Evolutionary conservation across 64 coral and sea anemone species (phyloP).

Genomic region (Trachythela sp.): DNA sequence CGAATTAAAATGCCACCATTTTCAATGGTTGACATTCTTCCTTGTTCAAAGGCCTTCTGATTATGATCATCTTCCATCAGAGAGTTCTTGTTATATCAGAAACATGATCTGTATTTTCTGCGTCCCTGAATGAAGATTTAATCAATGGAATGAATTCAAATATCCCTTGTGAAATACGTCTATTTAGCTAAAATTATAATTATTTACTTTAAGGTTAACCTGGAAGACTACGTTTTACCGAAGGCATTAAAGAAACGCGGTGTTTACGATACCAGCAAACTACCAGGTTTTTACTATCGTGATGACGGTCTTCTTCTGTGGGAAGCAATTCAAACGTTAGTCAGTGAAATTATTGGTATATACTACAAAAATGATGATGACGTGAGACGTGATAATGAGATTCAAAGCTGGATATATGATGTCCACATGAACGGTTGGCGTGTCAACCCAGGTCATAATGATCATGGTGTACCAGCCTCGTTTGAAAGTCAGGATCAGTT

Average conservation of each 20-base stretch:
- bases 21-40: too few relatives aligned
- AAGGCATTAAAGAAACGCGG: not conserved
- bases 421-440: conserved; percentile 1
- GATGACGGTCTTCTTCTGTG: not conserved
- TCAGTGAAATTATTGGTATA: not conserved
- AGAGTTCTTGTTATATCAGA: too few relatives aligned
- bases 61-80: too few relatives aligned
- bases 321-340: not conserved
- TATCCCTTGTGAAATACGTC: too few relatives aligned
- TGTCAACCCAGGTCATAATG: not conserved
- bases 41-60: too few relatives aligned
- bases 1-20: too few relatives aligned
- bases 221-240: not conserved
- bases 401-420: not conserved
- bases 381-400: not conserved
- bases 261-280: not conserved
- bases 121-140: too few relatives aligned
- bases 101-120: too few relatives aligned
- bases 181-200: not conserved
- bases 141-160: too few relatives aligned
- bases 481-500: not conserved
- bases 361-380: not conserved
- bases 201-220: not conserved
- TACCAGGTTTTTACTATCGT: not conserved
- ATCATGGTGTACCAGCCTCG: not conserved